Evolutionary conservation across 2,888 invertebrate genomes (phyloP).

Genomic region (Tetranychus truncatus): DNA sequence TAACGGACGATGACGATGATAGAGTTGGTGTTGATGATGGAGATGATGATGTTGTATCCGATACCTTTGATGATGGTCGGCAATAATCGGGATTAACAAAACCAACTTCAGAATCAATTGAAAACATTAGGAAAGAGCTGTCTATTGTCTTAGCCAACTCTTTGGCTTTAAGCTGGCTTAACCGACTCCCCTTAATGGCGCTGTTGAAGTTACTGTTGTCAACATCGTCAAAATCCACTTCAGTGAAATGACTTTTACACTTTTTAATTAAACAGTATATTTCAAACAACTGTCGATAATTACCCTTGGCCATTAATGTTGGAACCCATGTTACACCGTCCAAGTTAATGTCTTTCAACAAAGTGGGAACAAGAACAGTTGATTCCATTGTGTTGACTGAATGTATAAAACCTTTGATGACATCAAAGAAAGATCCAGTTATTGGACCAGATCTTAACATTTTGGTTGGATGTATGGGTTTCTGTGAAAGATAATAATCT

Average conservation of each 20-base stretch:
- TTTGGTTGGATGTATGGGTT: neutral
- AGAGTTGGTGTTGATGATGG: neutral
- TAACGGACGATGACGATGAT: neutral
- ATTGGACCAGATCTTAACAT: neutral
- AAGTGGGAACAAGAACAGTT: neutral
- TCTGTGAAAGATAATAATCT: neutral
- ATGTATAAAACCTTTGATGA: neutral
- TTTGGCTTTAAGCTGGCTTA: too few relatives aligned
- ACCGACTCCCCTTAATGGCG: too few relatives aligned
- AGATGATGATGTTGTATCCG: neutral
- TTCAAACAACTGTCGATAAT: conserved; percentile 8
- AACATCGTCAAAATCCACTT: conserved; percentile 3
- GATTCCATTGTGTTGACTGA: conserved; percentile 10
- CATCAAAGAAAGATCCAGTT: neutral
- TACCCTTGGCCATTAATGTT: neutral
- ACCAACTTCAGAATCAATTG: neutral
- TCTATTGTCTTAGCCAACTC: neutral
- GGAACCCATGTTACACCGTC: neutral
- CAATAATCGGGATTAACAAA: neutral
- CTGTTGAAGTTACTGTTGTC: neutral
- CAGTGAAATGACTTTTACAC: conserved; percentile 8
- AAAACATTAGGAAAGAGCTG: neutral
- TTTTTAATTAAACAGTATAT: conserved; percentile 4
- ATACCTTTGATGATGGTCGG: neutral
- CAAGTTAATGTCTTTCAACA: neutral